phyloP scores from a whole-genome alignment of 2,888 invertebrate genomes.

The Himalopsyche anomala region DNA sequence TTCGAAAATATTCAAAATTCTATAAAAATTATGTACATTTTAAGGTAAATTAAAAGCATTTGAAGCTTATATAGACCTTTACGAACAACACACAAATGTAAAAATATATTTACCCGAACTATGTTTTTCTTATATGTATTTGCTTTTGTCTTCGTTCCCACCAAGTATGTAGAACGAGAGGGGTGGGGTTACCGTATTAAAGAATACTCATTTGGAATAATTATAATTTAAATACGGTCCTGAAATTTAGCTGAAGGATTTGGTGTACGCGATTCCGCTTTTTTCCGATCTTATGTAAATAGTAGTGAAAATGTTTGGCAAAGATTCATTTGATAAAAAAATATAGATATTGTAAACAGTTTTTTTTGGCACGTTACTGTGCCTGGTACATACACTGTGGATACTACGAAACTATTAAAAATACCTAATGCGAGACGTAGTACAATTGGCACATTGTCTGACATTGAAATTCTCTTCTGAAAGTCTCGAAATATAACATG shows the following conservation, averaged over 20 bases:
- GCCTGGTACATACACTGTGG: background rate
- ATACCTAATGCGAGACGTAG: background rate
- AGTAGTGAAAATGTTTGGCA: constrained; percentile 19
- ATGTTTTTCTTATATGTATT: too few relatives aligned
- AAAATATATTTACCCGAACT: too few relatives aligned
- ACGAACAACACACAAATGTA: too few relatives aligned
- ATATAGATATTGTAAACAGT: background rate
- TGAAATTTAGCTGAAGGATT: background rate
- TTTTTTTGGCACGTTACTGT: background rate
- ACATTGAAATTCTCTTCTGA: background rate
- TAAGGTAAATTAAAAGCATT: too few relatives aligned
- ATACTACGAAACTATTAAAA: constrained; percentile 26
- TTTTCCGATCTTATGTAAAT: background rate
- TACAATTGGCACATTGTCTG: constrained; percentile 5
- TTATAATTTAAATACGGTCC: background rate
- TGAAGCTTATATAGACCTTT: too few relatives aligned
- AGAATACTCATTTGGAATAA: too few relatives aligned
- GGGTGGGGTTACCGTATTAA: too few relatives aligned
- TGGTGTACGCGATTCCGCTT: background rate
- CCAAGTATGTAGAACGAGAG: too few relatives aligned
- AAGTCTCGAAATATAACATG: too few relatives aligned
- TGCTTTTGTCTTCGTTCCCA: too few relatives aligned
- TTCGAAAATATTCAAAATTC: too few relatives aligned
- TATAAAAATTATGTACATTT: too few relatives aligned
- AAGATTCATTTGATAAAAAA: constrained; percentile 5